Base-by-base conservation (phyloP, 1,140 invertebrate species). In the Heliconius congener region DNA sequence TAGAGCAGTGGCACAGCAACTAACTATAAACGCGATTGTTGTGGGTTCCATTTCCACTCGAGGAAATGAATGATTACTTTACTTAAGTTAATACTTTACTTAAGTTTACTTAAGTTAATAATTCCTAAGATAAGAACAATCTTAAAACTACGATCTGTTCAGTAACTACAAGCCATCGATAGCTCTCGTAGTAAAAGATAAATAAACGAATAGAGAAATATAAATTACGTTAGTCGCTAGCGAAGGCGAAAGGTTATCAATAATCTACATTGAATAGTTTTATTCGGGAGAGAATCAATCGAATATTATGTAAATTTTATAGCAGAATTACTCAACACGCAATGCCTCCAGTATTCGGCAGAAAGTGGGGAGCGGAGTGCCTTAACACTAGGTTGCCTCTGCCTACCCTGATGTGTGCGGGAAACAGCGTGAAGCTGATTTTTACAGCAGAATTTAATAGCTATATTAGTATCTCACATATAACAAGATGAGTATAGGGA, bases 241-340 rank as follows among this genome's bases (percentile, higher is more conserved):
- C 30, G 57, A 74, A 76, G 78, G 34, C 71, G 71, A 78, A 80
- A 80, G 83, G 79, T 84, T 84, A 84, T 82, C 78, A 75, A 71
- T 77, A 66, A 80, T 79, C 74, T 73, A 75, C 60, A 80, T 71
- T 60, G 79, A 71, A 80, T 42, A 16, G 72, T 50, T 18, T 76
- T 18, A 81, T 82, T 30, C 79, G 50, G 70, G 19, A 81, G 23
- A 66, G 30, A 76, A 19, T 30, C 3, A 66, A 71, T 1, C 1
- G 9, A n/a, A 57, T 4, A 11, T 18, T 55, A 23, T 11, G 34
- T 30, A 46, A 60, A 18, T 55, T 72, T 57, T 3, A 34, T 3
- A 34, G 30, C 1, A 34, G 3, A 34, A 3, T 23, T 23, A 23
- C 23, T 23, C 23, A 23, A 23, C 23, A 23, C 23, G 23, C 23